phyloP scores from a whole-genome alignment of 1,140 invertebrate species.

The Formica selysi region DNA sequence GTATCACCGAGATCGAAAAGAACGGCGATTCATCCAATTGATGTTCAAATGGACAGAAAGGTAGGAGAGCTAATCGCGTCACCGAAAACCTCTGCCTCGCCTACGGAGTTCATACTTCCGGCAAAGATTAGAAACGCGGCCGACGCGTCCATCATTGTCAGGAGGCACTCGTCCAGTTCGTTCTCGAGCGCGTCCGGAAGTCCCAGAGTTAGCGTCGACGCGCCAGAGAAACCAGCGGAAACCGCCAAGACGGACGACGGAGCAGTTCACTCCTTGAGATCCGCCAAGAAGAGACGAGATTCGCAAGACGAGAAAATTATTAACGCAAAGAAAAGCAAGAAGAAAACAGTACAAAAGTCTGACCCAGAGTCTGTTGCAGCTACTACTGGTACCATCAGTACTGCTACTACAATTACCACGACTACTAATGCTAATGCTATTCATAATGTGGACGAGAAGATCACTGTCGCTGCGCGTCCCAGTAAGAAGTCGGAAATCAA shows the following conservation, averaged over 20 bases:
- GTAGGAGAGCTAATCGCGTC: conserved; percentile 81
- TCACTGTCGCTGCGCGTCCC: conserved; percentile 28
- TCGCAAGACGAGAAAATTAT: conserved; percentile 73
- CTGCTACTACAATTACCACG: not conserved
- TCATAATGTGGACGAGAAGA: conserved; percentile 56
- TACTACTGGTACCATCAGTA: not conserved
- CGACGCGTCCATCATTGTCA: conserved; percentile 92
- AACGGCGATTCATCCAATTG: conserved; percentile 79
- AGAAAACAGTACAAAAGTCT: conserved; percentile 66
- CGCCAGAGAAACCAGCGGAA: conserved; percentile 69
- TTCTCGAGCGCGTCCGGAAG: conserved; percentile 91
- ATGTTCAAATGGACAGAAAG: conserved; percentile 84
- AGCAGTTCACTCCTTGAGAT: conserved; percentile 66
- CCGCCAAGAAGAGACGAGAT: conserved; percentile 70
- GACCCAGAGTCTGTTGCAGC: conserved; percentile 70
- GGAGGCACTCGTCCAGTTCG: conserved; percentile 93
- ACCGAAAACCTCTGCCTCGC: conserved; percentile 82
- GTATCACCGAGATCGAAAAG: conserved; percentile 85
- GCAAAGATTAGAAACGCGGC: conserved; percentile 87
- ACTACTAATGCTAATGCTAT: conserved; percentile 74
- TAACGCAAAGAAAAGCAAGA: conserved; percentile 69
- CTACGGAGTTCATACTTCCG: conserved; percentile 88
- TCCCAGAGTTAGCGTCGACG: conserved; percentile 83
- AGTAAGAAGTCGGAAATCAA: conserved; percentile 70
- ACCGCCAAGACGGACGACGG: conserved; percentile 62